Conservation (phyloP, 53 echinoderm and acorn worm genomes). For the Patiria pectinifera region DNA sequence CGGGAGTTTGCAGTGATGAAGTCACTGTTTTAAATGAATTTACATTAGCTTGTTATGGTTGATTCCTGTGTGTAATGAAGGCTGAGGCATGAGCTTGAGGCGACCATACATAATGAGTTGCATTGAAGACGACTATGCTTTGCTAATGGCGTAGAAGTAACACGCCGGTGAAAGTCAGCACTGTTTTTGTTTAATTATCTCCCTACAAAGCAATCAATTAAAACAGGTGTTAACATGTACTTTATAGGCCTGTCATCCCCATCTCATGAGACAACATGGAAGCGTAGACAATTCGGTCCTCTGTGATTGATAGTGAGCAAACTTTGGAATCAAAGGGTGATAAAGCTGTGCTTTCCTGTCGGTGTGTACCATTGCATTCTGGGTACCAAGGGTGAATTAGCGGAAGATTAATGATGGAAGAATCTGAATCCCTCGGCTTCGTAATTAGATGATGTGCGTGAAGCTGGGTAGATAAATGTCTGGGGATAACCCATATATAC, state of each 20-base stretch:
- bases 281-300: neutral
- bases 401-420: neutral
- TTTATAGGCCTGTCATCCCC: neutral
- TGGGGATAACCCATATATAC: neutral
- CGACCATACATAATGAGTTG: constrained; percentile 6
- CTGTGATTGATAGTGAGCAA: neutral
- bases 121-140: neutral
- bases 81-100: neutral
- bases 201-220: neutral
- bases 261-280: neutral
- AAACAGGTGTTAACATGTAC: neutral
- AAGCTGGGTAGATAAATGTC: neutral
- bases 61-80: neutral
- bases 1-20: neutral
- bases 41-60: neutral
- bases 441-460: neutral
- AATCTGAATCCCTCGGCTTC: neutral
- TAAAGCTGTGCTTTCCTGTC: neutral
- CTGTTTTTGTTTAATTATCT: neutral
- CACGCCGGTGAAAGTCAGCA: neutral
- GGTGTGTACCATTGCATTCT: neutral
- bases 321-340: neutral
- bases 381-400: neutral
- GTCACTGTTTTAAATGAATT: constrained; percentile 16
- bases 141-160: neutral